Evolutionary conservation across 35 echinoderm and acorn worm species (phyloP).

Genomic region (Apostichopus japonicus): DNA sequence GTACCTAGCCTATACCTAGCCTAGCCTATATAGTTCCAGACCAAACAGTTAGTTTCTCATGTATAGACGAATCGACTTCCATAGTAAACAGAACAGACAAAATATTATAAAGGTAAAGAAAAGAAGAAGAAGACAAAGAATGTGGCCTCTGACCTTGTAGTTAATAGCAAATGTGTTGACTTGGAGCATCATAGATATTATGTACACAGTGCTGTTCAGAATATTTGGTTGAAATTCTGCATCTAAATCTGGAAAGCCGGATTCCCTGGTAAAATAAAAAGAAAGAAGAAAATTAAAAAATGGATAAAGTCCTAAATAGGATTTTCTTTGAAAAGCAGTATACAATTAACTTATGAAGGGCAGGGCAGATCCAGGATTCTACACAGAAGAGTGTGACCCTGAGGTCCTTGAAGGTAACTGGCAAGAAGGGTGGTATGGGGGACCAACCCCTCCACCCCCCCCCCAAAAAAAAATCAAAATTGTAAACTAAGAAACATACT

Average conservation of each 20-base stretch:
- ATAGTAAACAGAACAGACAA: no score
- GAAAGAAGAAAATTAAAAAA: not conserved
- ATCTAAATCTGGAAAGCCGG: slow-evolving; percentile 84
- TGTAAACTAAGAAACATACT: no score
- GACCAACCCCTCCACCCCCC: not conserved
- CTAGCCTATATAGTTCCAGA: no score
- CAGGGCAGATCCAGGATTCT: not conserved
- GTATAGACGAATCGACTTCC: no score
- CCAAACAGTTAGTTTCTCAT: no score
- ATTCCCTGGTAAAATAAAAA: slow-evolving; percentile 64
- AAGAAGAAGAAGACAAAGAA: not conserved
- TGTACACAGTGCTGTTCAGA: slow-evolving; percentile 97
- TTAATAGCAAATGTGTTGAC: slow-evolving; percentile 96
- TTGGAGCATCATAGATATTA: slow-evolving; percentile 94
- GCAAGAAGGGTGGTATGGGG: not conserved
- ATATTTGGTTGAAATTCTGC: slow-evolving; percentile 93
- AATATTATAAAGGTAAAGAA: no score
- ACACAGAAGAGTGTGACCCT: not conserved
- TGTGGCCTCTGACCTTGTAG: slow-evolving; percentile 81
- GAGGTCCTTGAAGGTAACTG: no score
- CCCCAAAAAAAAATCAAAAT: no score
- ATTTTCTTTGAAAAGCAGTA: no score
- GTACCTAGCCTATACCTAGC: no score
- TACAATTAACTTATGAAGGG: no score
- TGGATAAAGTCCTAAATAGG: no score